Percentiles rank a stretch among this genome's conserved stretches.
phyloP scores from a whole-genome alignment of 2,113 vertebrate species.

The Ornithorhynchus anatinus region DNA sequence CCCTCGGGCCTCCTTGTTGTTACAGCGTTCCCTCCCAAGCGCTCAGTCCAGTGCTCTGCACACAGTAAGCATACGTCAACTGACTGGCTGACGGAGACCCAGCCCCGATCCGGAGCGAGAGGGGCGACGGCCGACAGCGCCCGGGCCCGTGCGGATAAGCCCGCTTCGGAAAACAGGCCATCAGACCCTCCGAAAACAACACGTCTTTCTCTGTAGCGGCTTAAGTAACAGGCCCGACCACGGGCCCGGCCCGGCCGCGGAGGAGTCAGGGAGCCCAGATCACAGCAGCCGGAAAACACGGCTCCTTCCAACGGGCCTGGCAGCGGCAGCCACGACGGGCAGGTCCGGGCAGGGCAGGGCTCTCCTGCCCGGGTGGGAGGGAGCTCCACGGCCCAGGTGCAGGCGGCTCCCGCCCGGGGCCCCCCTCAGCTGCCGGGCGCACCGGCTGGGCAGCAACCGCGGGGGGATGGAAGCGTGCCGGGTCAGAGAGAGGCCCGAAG shows the following conservation, averaged over 20 bases:
- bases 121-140: neutral
- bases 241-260: neutral
- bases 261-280: neutral
- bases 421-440: too few relatives aligned
- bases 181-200: neutral
- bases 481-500: too few relatives aligned
- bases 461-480: too few relatives aligned
- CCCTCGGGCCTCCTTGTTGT: neutral
- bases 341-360: neutral
- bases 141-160: slow-evolving; percentile 10
- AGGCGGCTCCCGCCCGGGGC: too few relatives aligned
- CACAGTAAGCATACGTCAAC: slow-evolving; percentile 12
- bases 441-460: too few relatives aligned
- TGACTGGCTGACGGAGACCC: neutral
- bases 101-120: slow-evolving; percentile 1
- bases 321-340: neutral
- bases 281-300: neutral
- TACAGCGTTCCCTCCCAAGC: neutral
- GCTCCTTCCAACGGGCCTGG: neutral
- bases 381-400: too few relatives aligned
- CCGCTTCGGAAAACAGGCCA: slow-evolving; percentile 12
- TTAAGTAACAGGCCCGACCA: neutral
- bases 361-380: too few relatives aligned
- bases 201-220: slow-evolving; percentile 5
- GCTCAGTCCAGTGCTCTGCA: neutral